Percentiles rank a stretch among this genome's conserved stretches.
Conservation (phyloP, 2,113 vertebrate species). For the Sorex araneus region DNA sequence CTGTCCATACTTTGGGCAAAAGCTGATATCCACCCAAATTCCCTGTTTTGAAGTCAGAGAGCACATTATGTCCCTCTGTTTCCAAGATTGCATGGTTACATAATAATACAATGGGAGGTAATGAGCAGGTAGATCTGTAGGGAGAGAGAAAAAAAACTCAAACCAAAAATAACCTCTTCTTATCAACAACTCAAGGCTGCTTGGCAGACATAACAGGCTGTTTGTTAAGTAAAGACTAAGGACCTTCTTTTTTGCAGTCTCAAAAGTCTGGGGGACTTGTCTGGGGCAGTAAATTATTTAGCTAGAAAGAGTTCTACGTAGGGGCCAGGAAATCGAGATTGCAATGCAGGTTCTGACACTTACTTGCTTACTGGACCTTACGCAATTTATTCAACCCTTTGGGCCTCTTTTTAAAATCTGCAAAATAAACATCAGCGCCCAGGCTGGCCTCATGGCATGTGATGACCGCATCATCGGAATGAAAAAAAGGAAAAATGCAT, state of each 20-base stretch:
- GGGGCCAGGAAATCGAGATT: not conserved
- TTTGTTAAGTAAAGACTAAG: not conserved
- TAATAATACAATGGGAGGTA: not conserved
- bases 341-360: conserved; percentile 14
- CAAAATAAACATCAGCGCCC: conserved; percentile 21
- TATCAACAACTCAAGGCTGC: not conserved
- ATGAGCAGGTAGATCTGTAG: conserved; percentile 5
- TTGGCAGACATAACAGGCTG: not conserved
- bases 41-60: conserved; percentile 24
- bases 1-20: not conserved
- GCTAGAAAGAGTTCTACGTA: not conserved
- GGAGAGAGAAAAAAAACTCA: conserved; percentile 35
- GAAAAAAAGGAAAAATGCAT: not conserved
- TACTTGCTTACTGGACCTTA: not conserved
- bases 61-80: not conserved
- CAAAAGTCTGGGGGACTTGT: not conserved
- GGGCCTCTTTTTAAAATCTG: conserved; percentile 28
- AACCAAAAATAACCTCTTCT: conserved; percentile 49
- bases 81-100: conserved; percentile 34
- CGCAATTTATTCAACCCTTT: conserved; percentile 11
- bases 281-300: not conserved
- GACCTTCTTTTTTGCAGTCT: conserved; percentile 13
- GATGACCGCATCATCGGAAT: conserved; percentile 12
- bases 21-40: conserved; percentile 17
- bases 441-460: not conserved